Evolutionary conservation across 2,797 vertebrate genomes (phyloP).

Genomic region (Arremon aurantiirostris): DNA sequence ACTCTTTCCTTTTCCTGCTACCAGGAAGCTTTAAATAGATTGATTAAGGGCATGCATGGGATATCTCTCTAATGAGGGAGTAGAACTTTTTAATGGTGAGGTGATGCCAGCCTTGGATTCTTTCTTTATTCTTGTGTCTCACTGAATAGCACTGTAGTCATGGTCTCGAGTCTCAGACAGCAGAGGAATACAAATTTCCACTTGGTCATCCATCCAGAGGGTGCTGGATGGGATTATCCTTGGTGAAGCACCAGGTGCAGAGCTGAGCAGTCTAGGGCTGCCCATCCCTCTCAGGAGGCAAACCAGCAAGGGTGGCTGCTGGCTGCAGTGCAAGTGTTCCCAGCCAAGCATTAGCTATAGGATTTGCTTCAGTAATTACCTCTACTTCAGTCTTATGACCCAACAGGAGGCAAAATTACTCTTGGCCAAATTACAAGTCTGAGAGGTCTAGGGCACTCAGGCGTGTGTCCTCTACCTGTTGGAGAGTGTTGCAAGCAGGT

Average conservation of each 20-base stretch:
- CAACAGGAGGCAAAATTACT: conserved; percentile 41
- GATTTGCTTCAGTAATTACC: conserved; percentile 55
- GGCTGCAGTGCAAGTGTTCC: not conserved
- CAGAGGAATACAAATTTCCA: conserved; percentile 11
- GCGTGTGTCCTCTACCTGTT: conserved; percentile 32
- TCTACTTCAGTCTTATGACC: conserved; percentile 47
- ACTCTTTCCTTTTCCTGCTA: conserved; percentile 71
- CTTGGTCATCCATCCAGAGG: not conserved
- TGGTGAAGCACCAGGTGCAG: not conserved
- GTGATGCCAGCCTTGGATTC: conserved; percentile 41
- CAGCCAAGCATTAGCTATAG: conserved; percentile 27
- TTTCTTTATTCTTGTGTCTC: conserved; percentile 26
- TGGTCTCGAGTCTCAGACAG: conserved; percentile 1
- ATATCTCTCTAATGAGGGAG: conserved; percentile 72
- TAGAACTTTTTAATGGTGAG: conserved; percentile 46
- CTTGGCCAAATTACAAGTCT: conserved; percentile 46
- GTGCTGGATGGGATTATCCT: not conserved
- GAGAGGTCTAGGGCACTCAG: conserved; percentile 26
- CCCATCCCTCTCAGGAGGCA: not conserved
- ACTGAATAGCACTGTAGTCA: conserved; percentile 11
- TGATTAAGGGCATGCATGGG: conserved; percentile 65
- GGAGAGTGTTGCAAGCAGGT: not conserved
- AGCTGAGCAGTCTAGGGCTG: not conserved
- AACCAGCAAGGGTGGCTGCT: not conserved
- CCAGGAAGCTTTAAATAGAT: conserved; percentile 76